Conservation (phyloP, 2,888 invertebrate genomes). For the Aelia acuminata region DNA sequence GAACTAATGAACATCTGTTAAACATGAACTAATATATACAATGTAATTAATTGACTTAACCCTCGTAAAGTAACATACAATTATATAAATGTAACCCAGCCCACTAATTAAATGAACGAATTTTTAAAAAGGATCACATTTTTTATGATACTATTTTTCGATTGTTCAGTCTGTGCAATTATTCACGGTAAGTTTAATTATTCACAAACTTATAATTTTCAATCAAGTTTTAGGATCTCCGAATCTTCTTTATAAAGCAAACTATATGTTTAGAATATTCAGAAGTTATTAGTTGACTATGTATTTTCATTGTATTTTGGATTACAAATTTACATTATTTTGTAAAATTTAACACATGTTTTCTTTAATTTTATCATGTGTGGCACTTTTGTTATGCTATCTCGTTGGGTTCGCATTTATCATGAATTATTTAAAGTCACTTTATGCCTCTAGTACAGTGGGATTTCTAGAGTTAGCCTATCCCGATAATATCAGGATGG, state of each 20-base stretch:
- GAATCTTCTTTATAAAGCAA: not conserved
- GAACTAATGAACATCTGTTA: conserved; percentile 15
- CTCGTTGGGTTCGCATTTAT: no score
- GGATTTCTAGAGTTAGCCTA: no score
- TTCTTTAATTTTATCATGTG: not conserved
- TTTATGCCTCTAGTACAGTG: no score
- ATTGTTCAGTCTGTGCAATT: not conserved
- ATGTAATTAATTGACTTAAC: not conserved
- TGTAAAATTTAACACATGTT: not conserved
- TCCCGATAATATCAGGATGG: no score
- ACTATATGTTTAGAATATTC: not conserved
- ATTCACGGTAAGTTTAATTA: conserved; percentile 10
- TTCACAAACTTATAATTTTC: not conserved
- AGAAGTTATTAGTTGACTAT: not conserved
- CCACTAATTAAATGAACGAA: not conserved
- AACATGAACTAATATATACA: not conserved
- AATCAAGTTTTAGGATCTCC: not conserved
- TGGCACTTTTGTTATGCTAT: no score
- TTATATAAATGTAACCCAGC: no score
- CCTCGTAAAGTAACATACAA: not conserved
- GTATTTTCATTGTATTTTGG: not conserved
- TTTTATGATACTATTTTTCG: not conserved
- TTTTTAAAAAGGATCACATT: not conserved
- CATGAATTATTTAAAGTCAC: no score
- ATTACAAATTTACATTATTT: not conserved